Base-by-base conservation (phyloP, 2,797 vertebrate species). In the Pygocentrus nattereri region DNA sequence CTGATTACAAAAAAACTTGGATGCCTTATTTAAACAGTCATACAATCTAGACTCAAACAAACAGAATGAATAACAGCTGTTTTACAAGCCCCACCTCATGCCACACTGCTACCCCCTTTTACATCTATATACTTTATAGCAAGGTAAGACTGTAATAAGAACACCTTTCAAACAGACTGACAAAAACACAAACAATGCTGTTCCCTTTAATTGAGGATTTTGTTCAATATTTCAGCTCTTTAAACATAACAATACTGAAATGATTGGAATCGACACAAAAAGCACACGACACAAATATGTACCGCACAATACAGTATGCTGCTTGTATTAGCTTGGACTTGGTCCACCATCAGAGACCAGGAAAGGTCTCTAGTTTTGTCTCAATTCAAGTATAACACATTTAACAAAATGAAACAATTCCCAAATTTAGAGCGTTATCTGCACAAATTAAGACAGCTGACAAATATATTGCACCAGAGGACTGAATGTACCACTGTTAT, bases 311-410 rank as follows among this genome's bases (percentile, higher is more conserved):
- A 75, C 71, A 49, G 58, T 82, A 88, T 79, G 88, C 56, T 79
- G 3, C 84, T 38, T 11, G 25, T 49, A 23, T 18, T 82, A 88
- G 87, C 85, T 87, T 90, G 83, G 82, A 65, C 62, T 38, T 65
- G 27, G 30, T 34, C 30, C 7, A 61, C 11, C 23, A 4, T 11
- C 25, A 61, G 23, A 61, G 58, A 61, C 58, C 11, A 27, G 56
- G 23, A 84, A 87, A 77, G 83, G 70, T 87, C 78, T 91, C 89
- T 85, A 87, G 89, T 89, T 87, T 80, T 34, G 87, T 93, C 90
- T 87, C 78, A 59, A 7, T 93, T 94, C 91, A 94, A 93, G 90
- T 94, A 92, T 86, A 88, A 87, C 79, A 78, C 75, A 78, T 78
- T 64, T 72, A 70, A 74, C 34, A 30, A 82, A 52, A 82, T 85